phyloP scores from a whole-genome alignment of 2,797 vertebrate species.

The Botia almorhae region DNA sequence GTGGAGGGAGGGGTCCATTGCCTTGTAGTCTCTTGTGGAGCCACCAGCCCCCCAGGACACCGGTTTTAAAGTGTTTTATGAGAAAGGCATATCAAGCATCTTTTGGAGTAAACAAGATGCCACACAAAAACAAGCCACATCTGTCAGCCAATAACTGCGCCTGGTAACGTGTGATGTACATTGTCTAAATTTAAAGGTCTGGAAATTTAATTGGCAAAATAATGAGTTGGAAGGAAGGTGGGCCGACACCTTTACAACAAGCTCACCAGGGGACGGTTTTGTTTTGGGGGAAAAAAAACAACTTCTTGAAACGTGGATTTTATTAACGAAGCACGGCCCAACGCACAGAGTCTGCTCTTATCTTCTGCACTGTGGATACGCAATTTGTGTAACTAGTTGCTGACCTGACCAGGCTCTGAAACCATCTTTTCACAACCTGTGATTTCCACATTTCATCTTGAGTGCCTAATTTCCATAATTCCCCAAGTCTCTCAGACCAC shows the following conservation, averaged over 20 bases:
- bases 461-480: constrained; percentile 16
- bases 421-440: constrained; percentile 21
- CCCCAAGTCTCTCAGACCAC: constrained; percentile 10
- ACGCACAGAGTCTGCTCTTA: constrained; percentile 5
- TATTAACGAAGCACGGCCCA: constrained; percentile 60
- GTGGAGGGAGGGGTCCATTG: not conserved
- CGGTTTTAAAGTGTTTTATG: constrained; percentile 56
- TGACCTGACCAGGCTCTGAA: constrained; percentile 21
- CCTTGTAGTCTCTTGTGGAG: not conserved
- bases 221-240: constrained; percentile 52
- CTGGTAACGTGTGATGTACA: constrained; percentile 47
- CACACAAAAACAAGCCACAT: constrained; percentile 65
- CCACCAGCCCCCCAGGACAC: not conserved
- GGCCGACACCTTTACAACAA: constrained; percentile 55
- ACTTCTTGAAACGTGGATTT: constrained; percentile 63
- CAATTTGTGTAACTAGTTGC: constrained; percentile 13
- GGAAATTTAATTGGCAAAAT: constrained; percentile 61
- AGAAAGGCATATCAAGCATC: constrained; percentile 52
- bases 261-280: constrained; percentile 53
- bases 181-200: constrained; percentile 55
- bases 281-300: constrained; percentile 58
- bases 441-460: constrained; percentile 36
- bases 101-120: constrained; percentile 60
- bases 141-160: constrained; percentile 62
- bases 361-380: not conserved